These are phyloP conservation scores for Chaetops frenatus DNA, from an alignment of 2,113 vertebrate genomes.

Conservation along the genomic window DNA sequence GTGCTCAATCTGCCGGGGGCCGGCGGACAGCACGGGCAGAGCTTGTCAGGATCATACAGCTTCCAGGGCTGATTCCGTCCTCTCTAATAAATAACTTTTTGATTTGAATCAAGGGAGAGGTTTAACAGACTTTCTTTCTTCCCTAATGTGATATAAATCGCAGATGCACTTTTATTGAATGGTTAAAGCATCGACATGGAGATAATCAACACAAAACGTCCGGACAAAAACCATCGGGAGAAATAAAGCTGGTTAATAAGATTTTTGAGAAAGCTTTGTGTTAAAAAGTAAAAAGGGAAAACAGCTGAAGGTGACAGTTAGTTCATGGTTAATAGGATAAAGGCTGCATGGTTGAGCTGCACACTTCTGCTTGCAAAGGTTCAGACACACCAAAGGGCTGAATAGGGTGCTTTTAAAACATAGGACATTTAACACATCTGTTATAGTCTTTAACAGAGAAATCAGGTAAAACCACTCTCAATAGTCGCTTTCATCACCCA, in stretches of 20 bases:
- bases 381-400: conserved; percentile 72
- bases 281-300: conserved; percentile 80
- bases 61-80: conserved; percentile 16
- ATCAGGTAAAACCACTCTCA: conserved; percentile 25
- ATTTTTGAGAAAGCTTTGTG: conserved; percentile 88
- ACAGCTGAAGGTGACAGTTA: conserved; percentile 99
- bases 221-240: conserved; percentile 88
- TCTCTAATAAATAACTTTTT: conserved; percentile 72
- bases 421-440: conserved; percentile 96
- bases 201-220: conserved; percentile 73
- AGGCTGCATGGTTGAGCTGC: conserved; percentile 79
- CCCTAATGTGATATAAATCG: conserved; percentile 88
- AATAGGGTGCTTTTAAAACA: conserved; percentile 76
- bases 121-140: conserved; percentile 71
- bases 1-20: neutral
- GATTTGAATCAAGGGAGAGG: conserved; percentile 77
- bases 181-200: conserved; percentile 89
- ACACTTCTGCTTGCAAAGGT: conserved; percentile 84
- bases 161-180: conserved; percentile 90
- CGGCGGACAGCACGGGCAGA: neutral
- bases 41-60: neutral
- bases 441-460: conserved; percentile 71
- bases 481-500: neutral
- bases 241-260: conserved; percentile 91
- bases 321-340: conserved; percentile 99